Conservation (phyloP, 1,140 invertebrate genomes). For the Acromyrmex heyeri region DNA sequence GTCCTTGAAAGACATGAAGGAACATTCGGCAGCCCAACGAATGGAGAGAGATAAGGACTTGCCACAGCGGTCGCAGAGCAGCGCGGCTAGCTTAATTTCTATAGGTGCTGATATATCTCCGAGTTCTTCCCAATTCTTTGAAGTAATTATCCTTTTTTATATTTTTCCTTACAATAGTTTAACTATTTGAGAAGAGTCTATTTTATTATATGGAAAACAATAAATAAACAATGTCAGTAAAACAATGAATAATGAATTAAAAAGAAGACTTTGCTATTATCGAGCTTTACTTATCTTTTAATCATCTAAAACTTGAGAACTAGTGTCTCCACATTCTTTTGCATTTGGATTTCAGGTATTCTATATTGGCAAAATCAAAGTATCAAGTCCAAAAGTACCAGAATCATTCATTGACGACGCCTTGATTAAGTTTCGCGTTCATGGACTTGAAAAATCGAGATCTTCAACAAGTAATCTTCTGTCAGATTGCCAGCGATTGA, state of each 20-base stretch:
- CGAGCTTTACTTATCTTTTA: background rate
- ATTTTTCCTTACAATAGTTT: background rate
- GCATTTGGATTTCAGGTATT: constrained; percentile 89
- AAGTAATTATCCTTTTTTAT: constrained; percentile 86
- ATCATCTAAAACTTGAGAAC: background rate
- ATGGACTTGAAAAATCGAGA: constrained; percentile 91
- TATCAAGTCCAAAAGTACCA: constrained; percentile 94
- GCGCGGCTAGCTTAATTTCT: constrained; percentile 89
- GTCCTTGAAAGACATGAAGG: constrained; percentile 91
- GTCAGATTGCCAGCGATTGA: constrained; percentile 80
- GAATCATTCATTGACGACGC: constrained; percentile 96
- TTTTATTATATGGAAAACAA: background rate
- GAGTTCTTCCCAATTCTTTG: constrained; percentile 94
- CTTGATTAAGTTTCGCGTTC: constrained; percentile 92
- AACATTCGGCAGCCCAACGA: constrained; percentile 87
- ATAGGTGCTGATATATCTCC: constrained; percentile 93
- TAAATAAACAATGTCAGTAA: background rate
- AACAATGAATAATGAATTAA: background rate
- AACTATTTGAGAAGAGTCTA: background rate
- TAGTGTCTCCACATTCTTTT: background rate
- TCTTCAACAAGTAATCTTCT: constrained; percentile 84
- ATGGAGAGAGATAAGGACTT: constrained; percentile 80
- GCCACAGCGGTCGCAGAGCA: constrained; percentile 88
- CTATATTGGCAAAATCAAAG: constrained; percentile 95
- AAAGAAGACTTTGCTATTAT: background rate